A percentile compares a stretch with the other conserved stretches of the same genome.
phyloP scores from a whole-genome alignment of 2,113 vertebrate genomes.

The Lasiurus borealis region DNA sequence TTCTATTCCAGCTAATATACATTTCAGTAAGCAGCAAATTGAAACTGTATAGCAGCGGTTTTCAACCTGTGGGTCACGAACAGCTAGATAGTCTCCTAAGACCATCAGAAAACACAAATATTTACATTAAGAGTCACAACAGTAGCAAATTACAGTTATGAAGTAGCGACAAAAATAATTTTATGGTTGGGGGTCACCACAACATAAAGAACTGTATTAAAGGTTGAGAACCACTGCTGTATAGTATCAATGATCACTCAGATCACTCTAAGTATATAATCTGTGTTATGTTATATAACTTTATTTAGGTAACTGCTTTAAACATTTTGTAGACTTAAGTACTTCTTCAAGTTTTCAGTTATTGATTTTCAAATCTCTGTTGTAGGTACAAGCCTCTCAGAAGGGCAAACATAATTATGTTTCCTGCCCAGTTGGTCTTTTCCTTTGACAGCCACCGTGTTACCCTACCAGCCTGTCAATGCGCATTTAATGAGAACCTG shows the following conservation, averaged over 20 bases:
- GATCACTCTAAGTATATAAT: conserved; percentile 53
- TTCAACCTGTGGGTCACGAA: too few relatives aligned
- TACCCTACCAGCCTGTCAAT: conserved; percentile 26
- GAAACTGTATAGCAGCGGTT: not conserved
- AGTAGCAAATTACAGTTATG: too few relatives aligned
- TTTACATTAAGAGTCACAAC: too few relatives aligned
- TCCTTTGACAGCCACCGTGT: conserved; percentile 54
- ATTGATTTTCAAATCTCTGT: conserved; percentile 77
- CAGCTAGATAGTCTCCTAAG: too few relatives aligned
- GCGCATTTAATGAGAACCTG: conserved; percentile 43
- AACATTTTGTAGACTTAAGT: conserved; percentile 46
- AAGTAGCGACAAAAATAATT: too few relatives aligned
- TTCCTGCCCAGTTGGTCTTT: conserved; percentile 54
- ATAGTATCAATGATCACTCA: conserved; percentile 44
- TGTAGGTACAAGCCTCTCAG: conserved; percentile 64
- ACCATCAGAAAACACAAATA: too few relatives aligned
- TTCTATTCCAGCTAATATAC: not conserved
- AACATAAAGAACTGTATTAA: too few relatives aligned
- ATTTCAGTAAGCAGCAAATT: conserved; percentile 56
- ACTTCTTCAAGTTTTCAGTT: conserved; percentile 70
- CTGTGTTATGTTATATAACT: conserved; percentile 66
- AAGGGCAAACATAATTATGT: not conserved
- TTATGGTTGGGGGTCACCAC: too few relatives aligned
- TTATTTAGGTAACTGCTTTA: conserved; percentile 60
- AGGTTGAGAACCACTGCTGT: not conserved